A percentile compares a stretch with the other conserved stretches of the same genome.
Evolutionary conservation across 2,797 vertebrate genomes (phyloP).

Genomic region (Neostethus bicornis): DNA sequence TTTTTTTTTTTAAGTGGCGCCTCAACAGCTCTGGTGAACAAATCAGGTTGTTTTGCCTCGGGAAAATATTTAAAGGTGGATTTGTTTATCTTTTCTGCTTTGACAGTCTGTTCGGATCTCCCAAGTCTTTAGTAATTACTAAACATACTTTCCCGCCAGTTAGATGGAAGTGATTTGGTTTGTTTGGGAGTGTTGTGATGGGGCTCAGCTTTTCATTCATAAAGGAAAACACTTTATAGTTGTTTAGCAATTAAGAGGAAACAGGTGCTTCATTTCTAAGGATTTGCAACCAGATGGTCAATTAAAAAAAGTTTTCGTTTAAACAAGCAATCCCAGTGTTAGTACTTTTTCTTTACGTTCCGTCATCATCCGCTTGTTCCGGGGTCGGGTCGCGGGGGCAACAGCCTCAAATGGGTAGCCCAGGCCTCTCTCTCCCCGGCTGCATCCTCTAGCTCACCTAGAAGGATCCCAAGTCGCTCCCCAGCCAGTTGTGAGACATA

Average conservation of each 20-base stretch:
- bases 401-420: no score
- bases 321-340: not conserved
- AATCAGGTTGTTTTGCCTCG: not conserved
- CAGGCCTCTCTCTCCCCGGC: no score
- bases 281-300: not conserved
- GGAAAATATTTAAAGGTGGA: not conserved
- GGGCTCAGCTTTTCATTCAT: not conserved
- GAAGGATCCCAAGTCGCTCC: no score
- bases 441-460: no score
- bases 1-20: conserved; percentile 1
- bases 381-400: no score
- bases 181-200: not conserved
- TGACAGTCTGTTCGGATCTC: not conserved
- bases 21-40: not conserved
- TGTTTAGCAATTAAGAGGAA: not conserved
- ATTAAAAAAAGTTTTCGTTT: not conserved
- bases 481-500: no score
- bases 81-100: not conserved
- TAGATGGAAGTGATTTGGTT: not conserved
- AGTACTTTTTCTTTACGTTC: not conserved
- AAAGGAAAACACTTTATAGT: not conserved
- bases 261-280: not conserved
- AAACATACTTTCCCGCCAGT: not conserved
- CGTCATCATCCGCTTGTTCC: not conserved
- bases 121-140: not conserved